A percentile compares a stretch with the other conserved stretches of the same genome.
Evolutionary conservation across 2,888 invertebrate genomes (phyloP).

Genomic region (Lycia hirtaria): DNA sequence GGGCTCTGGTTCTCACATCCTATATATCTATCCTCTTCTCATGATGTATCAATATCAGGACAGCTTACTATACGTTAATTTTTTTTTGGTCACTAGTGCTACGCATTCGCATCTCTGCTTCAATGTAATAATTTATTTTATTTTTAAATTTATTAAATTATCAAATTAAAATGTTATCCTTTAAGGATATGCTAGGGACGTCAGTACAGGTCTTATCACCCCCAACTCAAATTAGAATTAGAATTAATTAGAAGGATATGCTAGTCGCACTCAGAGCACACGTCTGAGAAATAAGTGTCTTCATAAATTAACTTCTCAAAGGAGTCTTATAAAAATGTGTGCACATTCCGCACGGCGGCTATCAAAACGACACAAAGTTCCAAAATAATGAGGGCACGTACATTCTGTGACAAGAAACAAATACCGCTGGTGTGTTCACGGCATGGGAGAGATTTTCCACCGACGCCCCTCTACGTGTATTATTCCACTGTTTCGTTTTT

Average conservation of each 20-base stretch:
- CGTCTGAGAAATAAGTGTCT: slow-evolving; percentile 16
- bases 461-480: slow-evolving; percentile 49
- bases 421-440: slow-evolving; percentile 59
- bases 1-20: no score
- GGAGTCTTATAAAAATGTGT: slow-evolving; percentile 35
- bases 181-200: no score
- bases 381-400: slow-evolving; percentile 70
- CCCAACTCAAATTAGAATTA: no score
- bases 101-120: no score
- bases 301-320: slow-evolving; percentile 30
- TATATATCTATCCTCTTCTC: no score
- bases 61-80: no score
- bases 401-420: slow-evolving; percentile 65
- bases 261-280: slow-evolving; percentile 15
- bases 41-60: no score
- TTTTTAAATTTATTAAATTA: no score
- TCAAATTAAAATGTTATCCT: no score
- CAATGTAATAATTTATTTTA: no score
- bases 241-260: slow-evolving; percentile 1
- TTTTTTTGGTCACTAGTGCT: no score
- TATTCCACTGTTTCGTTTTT: slow-evolving; percentile 49
- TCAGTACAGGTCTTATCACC: no score
- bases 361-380: slow-evolving; percentile 48
- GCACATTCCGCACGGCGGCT: slow-evolving; percentile 31
- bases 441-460: slow-evolving; percentile 56